Base-by-base conservation (phyloP, 1,140 invertebrate species). In the Babylonia areolata region DNA sequence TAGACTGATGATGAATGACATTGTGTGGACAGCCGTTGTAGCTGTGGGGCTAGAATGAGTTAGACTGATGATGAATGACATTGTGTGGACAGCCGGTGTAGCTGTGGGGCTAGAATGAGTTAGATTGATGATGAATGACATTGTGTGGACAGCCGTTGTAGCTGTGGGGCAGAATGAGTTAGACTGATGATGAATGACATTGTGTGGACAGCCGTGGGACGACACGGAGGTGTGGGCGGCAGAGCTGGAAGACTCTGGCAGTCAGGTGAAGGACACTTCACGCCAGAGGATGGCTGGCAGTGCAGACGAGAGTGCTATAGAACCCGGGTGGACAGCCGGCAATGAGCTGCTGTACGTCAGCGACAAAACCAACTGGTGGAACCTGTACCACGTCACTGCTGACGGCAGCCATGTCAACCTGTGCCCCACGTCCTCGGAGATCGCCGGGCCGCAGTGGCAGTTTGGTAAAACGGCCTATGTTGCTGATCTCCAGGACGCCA, bases 341-440 rank as follows among this genome's bases (percentile, higher is more conserved):
- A 91, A 92, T 81, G 83, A 92, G 35, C 87, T 94, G 12, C 85
- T 94, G 37, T 93, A 93, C 87, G 91, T 94, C 40, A 87, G 93
- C 77, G 94, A 94, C 84, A 83, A 91, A 33, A 92, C 92, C 40
- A 90, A 93, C 71, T 94, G 91, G 92, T 94, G 94, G 94, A 94
- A 94, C 86, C 89, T 94, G 85, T 94, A 94, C 85, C 87, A 88
- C 78, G 87, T 93, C 77, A 90, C 89, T 9, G 31, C 54, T 5
- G 86, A 90, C 75, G 93, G 91, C 37, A 82, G 91, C 11, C 91
- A 93, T 78, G 86, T 91, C 2, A 93, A 93, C 81, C 71, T 93
- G 40, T 83, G 88, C 40, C 89, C 89, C 40, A 86, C 79, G 81
- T 78, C 90, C 2, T 79, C 87, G 71, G 93, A 94, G 85, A 87